These are phyloP conservation scores for Lepus oiostolus DNA, from an alignment of 2,797 vertebrate species.

Conservation along the genomic window DNA sequence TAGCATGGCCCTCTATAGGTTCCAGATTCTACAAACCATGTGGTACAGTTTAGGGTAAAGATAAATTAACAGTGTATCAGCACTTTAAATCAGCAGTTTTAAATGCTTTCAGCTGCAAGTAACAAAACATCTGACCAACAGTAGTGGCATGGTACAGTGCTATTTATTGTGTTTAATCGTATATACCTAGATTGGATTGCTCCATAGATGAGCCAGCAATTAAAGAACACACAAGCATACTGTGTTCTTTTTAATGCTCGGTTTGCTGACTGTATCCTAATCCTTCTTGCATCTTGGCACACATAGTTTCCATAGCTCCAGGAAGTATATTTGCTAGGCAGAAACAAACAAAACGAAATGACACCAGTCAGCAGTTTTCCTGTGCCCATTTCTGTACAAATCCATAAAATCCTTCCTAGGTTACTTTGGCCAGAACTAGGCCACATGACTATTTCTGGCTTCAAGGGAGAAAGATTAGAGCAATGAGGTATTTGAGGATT, in stretches of 20 bases:
- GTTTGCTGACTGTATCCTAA: neutral
- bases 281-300: neutral
- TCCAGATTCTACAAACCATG: neutral
- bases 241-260: neutral
- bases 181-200: neutral
- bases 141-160: accelerated
- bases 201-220: neutral
- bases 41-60: neutral
- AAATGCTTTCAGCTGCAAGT: neutral
- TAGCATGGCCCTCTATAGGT: neutral
- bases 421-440: neutral
- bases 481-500: neutral
- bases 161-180: neutral
- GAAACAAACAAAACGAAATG: neutral
- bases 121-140: neutral
- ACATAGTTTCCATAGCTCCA: neutral
- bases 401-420: neutral
- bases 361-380: neutral
- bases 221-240: neutral
- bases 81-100: neutral
- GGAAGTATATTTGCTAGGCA: neutral
- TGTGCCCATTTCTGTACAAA: neutral
- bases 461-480: neutral
- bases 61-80: neutral
- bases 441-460: neutral